Conservation (phyloP, 2,888 invertebrate species). For the Minunthozetes semirufus region DNA sequence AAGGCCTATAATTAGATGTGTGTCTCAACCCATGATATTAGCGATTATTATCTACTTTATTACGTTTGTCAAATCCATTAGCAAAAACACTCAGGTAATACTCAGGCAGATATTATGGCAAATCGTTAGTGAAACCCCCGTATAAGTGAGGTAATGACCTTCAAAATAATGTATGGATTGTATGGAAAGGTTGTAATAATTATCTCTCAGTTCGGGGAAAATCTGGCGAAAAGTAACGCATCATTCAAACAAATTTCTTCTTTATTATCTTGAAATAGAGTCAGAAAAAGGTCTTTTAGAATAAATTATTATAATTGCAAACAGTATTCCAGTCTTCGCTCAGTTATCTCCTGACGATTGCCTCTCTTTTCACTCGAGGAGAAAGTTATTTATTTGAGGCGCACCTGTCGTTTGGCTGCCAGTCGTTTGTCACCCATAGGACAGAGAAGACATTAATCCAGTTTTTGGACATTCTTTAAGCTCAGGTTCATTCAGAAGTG, state of each 20-base stretch:
- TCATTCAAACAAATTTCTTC: not conserved
- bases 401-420: not conserved
- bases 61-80: not conserved
- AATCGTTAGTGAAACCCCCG: not conserved
- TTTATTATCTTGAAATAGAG: not conserved
- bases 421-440: conserved; percentile 12
- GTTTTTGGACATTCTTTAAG: not conserved
- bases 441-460: not conserved
- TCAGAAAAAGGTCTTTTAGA: not conserved
- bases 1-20: conserved; percentile 4
- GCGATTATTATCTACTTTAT: not conserved
- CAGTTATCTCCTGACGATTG: not conserved
- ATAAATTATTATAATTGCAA: not conserved
- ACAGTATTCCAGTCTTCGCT: not conserved
- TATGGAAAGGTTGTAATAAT: conserved; percentile 27
- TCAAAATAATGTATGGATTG: not conserved
- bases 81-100: too few relatives aligned
- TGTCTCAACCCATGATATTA: not conserved
- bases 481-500: not conserved
- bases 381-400: conserved; percentile 25
- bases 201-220: conserved; percentile 14
- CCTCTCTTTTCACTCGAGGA: too few relatives aligned
- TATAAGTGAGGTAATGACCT: conserved; percentile 21
- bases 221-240: conserved; percentile 28
- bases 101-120: not conserved